These are phyloP conservation scores for Eupsilia transversa DNA, from an alignment of 2,888 invertebrate genomes.

Conservation along the genomic window DNA sequence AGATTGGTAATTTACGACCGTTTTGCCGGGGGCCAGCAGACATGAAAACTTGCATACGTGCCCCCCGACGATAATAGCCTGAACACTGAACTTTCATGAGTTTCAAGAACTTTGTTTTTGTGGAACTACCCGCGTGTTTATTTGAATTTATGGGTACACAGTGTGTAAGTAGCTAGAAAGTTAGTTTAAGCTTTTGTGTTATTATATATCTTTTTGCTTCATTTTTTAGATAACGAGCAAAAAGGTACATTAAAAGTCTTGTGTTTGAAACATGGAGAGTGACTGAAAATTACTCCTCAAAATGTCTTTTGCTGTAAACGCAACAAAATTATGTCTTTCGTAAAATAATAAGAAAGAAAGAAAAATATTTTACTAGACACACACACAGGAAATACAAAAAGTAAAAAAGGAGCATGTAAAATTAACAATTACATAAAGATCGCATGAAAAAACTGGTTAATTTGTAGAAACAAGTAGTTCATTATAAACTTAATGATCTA, in stretches of 20 bases:
- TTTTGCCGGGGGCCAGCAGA: constrained; percentile 38
- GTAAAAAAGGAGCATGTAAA: too few relatives aligned
- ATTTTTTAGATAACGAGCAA: neutral
- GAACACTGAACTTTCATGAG: constrained; percentile 60
- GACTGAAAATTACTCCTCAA: neutral
- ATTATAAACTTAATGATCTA: neutral
- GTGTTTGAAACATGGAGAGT: neutral
- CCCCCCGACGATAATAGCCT: constrained; percentile 64
- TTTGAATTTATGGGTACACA: constrained; percentile 60
- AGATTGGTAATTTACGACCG: constrained; percentile 64
- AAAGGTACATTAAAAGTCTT: neutral
- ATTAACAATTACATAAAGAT: too few relatives aligned
- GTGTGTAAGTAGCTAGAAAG: constrained; percentile 33
- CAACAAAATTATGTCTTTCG: neutral
- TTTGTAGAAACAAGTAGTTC: neutral
- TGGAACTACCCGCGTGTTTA: constrained; percentile 54
- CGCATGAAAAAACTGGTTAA: neutral
- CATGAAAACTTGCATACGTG: constrained; percentile 66
- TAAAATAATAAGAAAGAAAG: neutral
- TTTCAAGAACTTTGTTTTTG: constrained; percentile 64
- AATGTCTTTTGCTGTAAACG: neutral
- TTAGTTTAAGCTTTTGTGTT: constrained; percentile 22
- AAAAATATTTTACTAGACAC: too few relatives aligned
- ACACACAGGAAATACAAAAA: too few relatives aligned
- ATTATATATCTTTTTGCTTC: neutral